Evolutionary conservation across 2,888 invertebrate genomes (phyloP), one percentile per base, ranked within the genome.

Genomic region (Leucozona laternaria): DNA sequence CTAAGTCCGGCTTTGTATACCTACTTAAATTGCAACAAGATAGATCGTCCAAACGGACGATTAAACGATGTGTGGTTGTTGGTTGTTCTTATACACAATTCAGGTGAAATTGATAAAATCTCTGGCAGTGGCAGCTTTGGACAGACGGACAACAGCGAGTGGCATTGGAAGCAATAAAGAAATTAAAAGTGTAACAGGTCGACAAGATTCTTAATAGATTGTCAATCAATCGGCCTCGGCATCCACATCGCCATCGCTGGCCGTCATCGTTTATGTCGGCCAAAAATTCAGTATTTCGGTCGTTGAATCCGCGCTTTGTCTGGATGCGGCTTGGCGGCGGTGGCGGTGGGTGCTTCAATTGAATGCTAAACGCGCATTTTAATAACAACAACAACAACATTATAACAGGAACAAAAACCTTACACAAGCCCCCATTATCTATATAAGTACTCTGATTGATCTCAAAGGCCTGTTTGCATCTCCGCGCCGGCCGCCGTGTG

Each of bases 121-220:
- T 68, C 53, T 53, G 17, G 20, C 50, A 53, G 58, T 37, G 34
- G 58, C 58, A 37, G 58, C 13, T 37, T 60, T 6, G 22, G 50
- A 50, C 50, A 34, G 22, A 25, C 55, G 40, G 70, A 55, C 50
- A 55, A 55, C 70, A 31, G 40, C 40, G 2, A 58, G 71, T 71
- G 40, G 71, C 57, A 58, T 55, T 71, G 71, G 66, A 17, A 70
- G 55, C 86, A 82, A 86, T 86, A 82, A 79, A 86, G 86, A 86
- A 86, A 86, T 86, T 82, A 86, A 86, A 86, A 86, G 86, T 86
- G 86, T 86, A 86, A 66, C 86, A 78, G 73, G 82, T 70, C 73
- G 34, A 60, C 25, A 53, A 53, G 73, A 72, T 66, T 81, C 73
- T 79, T 68, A 82, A 79, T 60, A 82, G 68, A 75, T 86, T 81